Base-by-base conservation (phyloP, 2,113 vertebrate genomes). In the Erythrocercus mccallii region DNA sequence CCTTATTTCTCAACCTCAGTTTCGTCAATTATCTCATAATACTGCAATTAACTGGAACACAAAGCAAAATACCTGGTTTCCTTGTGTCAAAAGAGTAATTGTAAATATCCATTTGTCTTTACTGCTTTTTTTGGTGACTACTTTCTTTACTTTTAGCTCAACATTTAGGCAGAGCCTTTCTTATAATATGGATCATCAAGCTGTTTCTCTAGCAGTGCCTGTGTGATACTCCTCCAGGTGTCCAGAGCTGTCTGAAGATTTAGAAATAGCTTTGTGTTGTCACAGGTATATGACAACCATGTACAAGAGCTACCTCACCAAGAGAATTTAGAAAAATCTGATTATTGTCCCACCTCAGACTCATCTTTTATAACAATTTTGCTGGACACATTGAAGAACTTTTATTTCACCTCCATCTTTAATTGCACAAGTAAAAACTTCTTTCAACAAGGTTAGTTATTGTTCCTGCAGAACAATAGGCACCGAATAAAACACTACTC, bases 311-410 rank as follows among this genome's bases (percentile, higher is more conserved):
- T 47, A 4, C n/a, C 28, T 47, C n/a, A 48, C 17, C 21, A 72
- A 54, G 4, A 69, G 15, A 64, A 37, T 60, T 81, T 38, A 50
- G n/a, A 72, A 88, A 64, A 35, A 72, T 50, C 20, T 38, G 12
- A 10, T 42, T 78, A 7, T 21, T 28, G 7, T 54, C 9, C 8
- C 12, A 24, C 33, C 20, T 76, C 0, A 0, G 17, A 78, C 5
- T 25, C 35, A 25, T 1, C 0, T 35, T 65, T 61, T 53, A 57
- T 30, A 8, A 15, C 2, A 56, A 44, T 57, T 56, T 70, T 31
- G 4, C 47, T 61, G n/a, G 27, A 66, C 6, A 15, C 2, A 19
- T 11, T 19, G 9, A 66, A 82, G 51, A 42, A 61, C 3, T 56
- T 76, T 53, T 38, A 33, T 44, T 86, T 86, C 37, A 53, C 7